Base-by-base conservation (phyloP, 2,113 vertebrate species). In the Lanius collurio region DNA sequence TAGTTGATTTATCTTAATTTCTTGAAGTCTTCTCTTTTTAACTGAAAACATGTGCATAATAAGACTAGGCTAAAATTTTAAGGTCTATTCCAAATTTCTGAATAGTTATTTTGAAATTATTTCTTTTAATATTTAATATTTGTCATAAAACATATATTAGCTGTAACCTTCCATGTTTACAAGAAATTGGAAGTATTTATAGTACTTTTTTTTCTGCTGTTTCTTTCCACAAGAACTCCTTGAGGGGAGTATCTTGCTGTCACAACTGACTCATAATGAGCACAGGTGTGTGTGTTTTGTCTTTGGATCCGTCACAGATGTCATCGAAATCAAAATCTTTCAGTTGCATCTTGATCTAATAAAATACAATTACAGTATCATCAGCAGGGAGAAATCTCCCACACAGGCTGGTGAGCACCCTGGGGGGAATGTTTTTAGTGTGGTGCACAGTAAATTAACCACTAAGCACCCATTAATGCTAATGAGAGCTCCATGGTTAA, bases 401-500 rank as follows among this genome's bases (percentile, higher is more conserved):
- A 90, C 59, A 83, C 71, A 90, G 79, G 63, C 52, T 80, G 27
- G 79, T 96, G 83, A 93, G 35, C 82, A 96, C 85, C 73, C 94
- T 90, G 68, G 88, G 60, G 93, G 60, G 22, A 93, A 83, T 83
- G 80, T 93, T 95, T 95, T 91, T 92, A 95, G 47, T 23, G 2
- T 86, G 33, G 60, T 88, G 42, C 75, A 86, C 87, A 95, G 88
- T 90, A 96, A 96, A 96, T 97, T 97, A 96, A 65, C 39, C 92
- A 83, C 94, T 90, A 93, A 94, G 68, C 88, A 95, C 60, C 82
- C 92, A 97, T 97, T 95, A 96, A 94, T 95, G 94, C 18, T 96
- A 96, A 97, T 96, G 93, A 97, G 94, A 92, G 83, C 88, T 90
- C 90, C 96, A 96, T 86, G 90, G 88, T 86, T 97, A 91, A 94